Evolutionary conservation across 2,113 vertebrate species (phyloP).

Genomic region (Narcine bancroftii): DNA sequence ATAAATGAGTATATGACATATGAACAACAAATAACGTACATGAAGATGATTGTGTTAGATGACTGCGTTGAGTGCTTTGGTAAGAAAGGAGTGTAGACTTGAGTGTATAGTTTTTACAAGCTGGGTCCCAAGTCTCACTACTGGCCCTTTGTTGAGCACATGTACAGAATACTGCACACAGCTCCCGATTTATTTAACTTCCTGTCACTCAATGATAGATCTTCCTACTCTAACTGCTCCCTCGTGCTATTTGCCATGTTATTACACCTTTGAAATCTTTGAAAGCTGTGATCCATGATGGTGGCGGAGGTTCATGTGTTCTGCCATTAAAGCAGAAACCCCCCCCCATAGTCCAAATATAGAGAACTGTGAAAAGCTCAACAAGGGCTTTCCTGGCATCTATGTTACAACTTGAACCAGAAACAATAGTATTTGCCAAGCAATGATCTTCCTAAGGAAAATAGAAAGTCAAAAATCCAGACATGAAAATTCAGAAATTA

Average conservation of each 20-base stretch:
- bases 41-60: neutral
- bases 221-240: neutral
- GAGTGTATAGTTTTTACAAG: neutral
- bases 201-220: slow-evolving; percentile 2
- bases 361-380: neutral
- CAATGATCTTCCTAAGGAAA: neutral
- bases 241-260: neutral
- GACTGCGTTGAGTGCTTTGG: neutral
- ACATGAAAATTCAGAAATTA: no score
- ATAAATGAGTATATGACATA: neutral
- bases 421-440: neutral
- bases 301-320: neutral
- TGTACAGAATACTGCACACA: slow-evolving; percentile 7
- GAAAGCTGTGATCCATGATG: neutral
- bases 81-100: neutral
- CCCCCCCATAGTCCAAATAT: neutral
- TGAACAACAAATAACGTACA: neutral
- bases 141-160: neutral
- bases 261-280: slow-evolving; percentile 29
- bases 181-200: slow-evolving; percentile 26
- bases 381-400: neutral
- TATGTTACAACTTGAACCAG: neutral
- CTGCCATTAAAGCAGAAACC: neutral
- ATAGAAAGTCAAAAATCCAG: no score
- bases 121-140: neutral